A percentile compares a stretch with the other conserved stretches of the same genome.
Conservation (phyloP, 2,888 invertebrate genomes). For the Drepanosiphum platanoidis region DNA sequence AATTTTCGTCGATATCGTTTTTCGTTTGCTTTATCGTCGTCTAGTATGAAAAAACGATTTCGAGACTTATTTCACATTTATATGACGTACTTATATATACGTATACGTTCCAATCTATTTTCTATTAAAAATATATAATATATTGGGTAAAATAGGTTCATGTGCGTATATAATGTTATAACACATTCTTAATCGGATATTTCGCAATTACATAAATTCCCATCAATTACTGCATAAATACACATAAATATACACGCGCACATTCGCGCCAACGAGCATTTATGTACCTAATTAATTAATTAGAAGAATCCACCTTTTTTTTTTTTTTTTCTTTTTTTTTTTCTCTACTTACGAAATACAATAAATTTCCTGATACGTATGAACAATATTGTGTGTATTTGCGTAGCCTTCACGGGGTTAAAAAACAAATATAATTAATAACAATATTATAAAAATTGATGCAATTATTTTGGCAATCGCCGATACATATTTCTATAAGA, state of each 20-base stretch:
- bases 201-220: slow-evolving; percentile 13
- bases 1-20: not conserved
- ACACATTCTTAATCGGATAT: not conserved
- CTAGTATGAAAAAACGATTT: not conserved
- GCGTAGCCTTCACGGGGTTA: not conserved
- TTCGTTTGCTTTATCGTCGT: not conserved
- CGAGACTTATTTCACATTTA: not conserved
- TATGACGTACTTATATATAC: too few species aligned
- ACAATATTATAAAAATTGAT: slow-evolving; percentile 15
- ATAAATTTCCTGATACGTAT: not conserved
- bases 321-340: not conserved
- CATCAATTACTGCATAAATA: slow-evolving; percentile 2
- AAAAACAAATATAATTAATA: not conserved
- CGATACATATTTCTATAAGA: slow-evolving; percentile 20
- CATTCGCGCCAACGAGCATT: not conserved
- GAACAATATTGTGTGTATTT: not conserved
- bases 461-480: slow-evolving; percentile 41
- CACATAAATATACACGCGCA: not conserved
- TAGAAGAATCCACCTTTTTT: not conserved
- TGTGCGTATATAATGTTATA: not conserved
- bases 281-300: slow-evolving; percentile 16
- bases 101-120: too few species aligned
- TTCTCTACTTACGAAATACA: slow-evolving; percentile 6
- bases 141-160: too few species aligned
- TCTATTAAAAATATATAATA: too few species aligned